Evolutionary conservation across 1,140 invertebrate species (phyloP).

Genomic region (Physella acuta): DNA sequence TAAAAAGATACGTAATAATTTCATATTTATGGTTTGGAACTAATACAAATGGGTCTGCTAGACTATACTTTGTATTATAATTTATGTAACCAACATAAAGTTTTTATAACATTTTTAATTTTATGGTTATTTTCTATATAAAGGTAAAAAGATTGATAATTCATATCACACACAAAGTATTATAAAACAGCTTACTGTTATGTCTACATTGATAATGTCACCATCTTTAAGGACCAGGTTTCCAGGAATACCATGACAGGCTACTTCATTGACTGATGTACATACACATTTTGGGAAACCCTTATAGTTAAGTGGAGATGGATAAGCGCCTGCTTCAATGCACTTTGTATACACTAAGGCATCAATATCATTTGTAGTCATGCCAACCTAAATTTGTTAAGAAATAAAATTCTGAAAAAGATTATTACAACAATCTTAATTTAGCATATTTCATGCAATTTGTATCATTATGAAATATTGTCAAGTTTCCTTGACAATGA

Average conservation of each 20-base stretch:
- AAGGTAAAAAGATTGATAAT: neutral
- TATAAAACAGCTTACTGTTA: conserved; percentile 72
- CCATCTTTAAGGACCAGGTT: conserved; percentile 76
- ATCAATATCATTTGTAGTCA: conserved; percentile 88
- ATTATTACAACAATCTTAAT: no score
- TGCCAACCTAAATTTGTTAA: conserved; percentile 76
- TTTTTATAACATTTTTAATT: neutral
- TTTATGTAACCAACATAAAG: neutral
- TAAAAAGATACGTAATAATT: no score
- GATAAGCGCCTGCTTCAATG: conserved; percentile 78
- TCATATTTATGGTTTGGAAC: no score
- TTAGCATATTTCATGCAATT: no score
- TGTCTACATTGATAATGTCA: conserved; percentile 89
- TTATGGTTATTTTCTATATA: neutral
- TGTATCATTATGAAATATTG: no score
- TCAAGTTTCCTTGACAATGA: no score
- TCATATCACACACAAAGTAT: neutral
- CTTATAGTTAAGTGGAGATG: conserved; percentile 83
- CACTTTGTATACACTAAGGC: conserved; percentile 70
- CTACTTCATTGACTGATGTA: conserved; percentile 93
- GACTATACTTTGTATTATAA: no score
- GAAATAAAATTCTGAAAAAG: no score
- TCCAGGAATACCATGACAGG: conserved; percentile 93
- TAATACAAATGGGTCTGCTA: no score
- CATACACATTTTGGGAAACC: conserved; percentile 91